Evolutionary conservation across 2,797 vertebrate genomes (phyloP).

Genomic region (Tolypeutes matacus): DNA sequence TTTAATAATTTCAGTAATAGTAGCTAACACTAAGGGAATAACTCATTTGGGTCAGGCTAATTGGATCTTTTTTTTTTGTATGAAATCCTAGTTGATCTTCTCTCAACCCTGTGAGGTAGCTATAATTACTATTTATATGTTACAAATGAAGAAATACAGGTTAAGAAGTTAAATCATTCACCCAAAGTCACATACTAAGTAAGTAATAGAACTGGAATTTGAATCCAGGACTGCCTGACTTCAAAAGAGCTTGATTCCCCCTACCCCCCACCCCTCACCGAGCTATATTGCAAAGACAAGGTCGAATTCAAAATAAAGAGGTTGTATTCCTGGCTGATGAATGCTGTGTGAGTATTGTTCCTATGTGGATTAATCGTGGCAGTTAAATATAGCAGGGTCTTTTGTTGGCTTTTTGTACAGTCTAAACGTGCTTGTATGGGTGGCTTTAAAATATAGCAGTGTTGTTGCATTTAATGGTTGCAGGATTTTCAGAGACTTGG

Average conservation of each 20-base stretch:
- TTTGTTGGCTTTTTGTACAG: background rate
- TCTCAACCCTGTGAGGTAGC: background rate
- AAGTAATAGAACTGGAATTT: slow-evolving; percentile 11
- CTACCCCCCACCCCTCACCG: too few relatives aligned
- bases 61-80: background rate
- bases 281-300: background rate
- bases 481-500: background rate
- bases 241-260: slow-evolving; percentile 10
- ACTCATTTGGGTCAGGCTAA: background rate
- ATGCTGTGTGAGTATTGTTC: background rate
- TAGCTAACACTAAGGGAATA: background rate
- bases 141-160: background rate
- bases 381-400: slow-evolving; percentile 30
- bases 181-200: background rate
- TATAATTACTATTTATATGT: background rate
- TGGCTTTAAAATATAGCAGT: background rate
- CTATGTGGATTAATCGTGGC: background rate
- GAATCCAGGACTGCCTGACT: slow-evolving; percentile 41
- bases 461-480: background rate
- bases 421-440: slow-evolving; percentile 5
- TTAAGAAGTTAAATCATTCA: background rate
- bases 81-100: background rate
- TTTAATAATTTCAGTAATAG: slow-evolving; percentile 16
- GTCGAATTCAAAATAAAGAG: background rate
- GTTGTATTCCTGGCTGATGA: background rate